These are phyloP conservation scores for Enteromius anoplus DNA, from an alignment of 2,797 vertebrate genomes.

Conservation along the genomic window DNA sequence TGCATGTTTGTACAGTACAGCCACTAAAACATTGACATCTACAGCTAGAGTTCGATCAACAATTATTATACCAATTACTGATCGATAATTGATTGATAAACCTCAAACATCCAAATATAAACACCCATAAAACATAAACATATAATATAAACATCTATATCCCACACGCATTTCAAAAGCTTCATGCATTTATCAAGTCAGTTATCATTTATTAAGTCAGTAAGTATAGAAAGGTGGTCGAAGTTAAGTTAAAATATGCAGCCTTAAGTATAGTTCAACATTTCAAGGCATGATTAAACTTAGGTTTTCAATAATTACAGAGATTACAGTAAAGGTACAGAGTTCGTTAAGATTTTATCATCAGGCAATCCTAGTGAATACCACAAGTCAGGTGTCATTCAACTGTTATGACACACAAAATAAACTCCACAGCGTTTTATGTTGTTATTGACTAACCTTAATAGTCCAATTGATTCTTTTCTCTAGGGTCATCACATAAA, in stretches of 20 bases:
- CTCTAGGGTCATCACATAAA: slow-evolving; percentile 46
- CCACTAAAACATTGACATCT: background rate
- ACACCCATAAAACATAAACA: no score
- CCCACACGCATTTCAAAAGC: background rate
- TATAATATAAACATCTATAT: no score
- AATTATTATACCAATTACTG: no score
- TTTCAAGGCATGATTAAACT: background rate
- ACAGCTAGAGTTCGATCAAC: background rate
- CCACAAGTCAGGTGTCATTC: slow-evolving; percentile 30
- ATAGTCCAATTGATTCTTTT: slow-evolving; percentile 44
- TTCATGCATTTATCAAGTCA: background rate
- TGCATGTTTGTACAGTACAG: background rate
- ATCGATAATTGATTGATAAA: no score
- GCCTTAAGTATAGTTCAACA: background rate
- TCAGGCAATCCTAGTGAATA: background rate
- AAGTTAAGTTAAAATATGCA: slow-evolving; percentile 12
- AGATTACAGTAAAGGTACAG: background rate
- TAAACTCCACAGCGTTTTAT: slow-evolving; percentile 19
- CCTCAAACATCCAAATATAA: no score
- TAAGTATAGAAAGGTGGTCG: background rate
- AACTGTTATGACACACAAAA: slow-evolving; percentile 32
- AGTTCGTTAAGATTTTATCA: background rate
- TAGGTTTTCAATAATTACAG: background rate
- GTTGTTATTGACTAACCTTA: slow-evolving; percentile 41
- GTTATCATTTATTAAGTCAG: background rate